Base-by-base conservation (phyloP, 2,797 vertebrate genomes). In the Merluccius polli region DNA sequence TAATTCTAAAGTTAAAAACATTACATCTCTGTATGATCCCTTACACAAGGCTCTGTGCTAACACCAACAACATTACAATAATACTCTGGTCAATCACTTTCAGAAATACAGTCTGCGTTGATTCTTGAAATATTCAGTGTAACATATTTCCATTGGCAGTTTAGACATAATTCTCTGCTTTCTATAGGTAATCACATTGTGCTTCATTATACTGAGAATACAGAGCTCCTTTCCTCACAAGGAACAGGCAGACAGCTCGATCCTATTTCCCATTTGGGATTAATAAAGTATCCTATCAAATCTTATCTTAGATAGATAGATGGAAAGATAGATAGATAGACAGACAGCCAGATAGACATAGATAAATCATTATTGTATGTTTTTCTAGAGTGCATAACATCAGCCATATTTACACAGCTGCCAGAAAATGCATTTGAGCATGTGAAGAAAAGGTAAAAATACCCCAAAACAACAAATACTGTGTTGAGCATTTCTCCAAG, bases 1-100 rank as follows among this genome's bases (percentile, higher is more conserved):
- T 63, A 70, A 74, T 11, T 24, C 32, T 77, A 80, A 75, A 71
- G 16, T 70, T 76, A 75, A 41, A 78, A 75, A 67, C 21, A 12
- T 73, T 0, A 72, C 36, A 24, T 38, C 10, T 35, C 68, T 2
- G 44, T 79, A 72, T 63, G 70, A 82, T 83, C 80, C 11, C 73
- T 78, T 72, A 75, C 75, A 79, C 0, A 32, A 81, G 65, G 69
- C 52, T 72, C 71, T 27, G 36, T 52, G 33, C 24, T 76, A 27
- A 73, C 33, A 74, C 48, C 32, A 41, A n/a, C n/a, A 70, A 70
- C 18, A 41, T 10, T 1, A 79, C 8, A 70, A 76, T 30, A 84
- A 83, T 79, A 83, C 70, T 87, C 76, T 32, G 36, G 68, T 82
- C 48, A 71, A 80, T 85, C 74, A 83, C 73, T 21, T 75, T 78